phyloP scores from a whole-genome alignment of 2,113 vertebrate genomes.

The Rhinogobius similis region DNA sequence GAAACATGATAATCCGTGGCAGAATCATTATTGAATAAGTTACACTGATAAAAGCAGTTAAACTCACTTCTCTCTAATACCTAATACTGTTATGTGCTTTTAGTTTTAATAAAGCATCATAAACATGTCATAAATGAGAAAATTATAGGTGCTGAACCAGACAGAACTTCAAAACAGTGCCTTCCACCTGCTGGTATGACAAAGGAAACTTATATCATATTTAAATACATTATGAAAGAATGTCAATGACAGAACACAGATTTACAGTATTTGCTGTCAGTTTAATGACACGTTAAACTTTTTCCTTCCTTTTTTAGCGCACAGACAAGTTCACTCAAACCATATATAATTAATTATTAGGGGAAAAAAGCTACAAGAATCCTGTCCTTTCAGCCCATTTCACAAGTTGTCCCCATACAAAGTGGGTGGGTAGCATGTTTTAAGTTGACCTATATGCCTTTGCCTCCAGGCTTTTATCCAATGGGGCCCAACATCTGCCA shows the following conservation, averaged over 20 bases:
- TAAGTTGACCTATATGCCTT: neutral
- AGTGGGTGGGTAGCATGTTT: neutral
- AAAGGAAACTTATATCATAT: slow-evolving; percentile 60
- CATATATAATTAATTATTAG: neutral
- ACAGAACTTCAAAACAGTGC: slow-evolving; percentile 64
- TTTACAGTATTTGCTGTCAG: too few species aligned
- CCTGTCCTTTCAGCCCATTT: too few species aligned
- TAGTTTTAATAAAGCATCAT: neutral
- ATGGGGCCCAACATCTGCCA: neutral
- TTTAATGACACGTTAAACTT: too few species aligned
- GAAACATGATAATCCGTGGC: neutral
- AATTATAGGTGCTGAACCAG: slow-evolving; percentile 57
- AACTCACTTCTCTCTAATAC: neutral
- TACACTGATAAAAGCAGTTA: neutral
- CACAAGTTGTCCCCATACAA: neutral
- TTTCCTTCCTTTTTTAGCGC: too few species aligned
- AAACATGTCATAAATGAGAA: neutral
- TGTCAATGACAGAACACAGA: neutral
- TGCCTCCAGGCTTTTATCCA: neutral
- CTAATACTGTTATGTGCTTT: neutral
- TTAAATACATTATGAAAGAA: neutral
- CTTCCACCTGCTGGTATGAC: slow-evolving; percentile 71
- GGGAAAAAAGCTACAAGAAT: neutral
- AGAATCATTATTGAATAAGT: neutral
- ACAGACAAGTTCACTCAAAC: too few species aligned